Evolutionary conservation across 2,888 invertebrate species (phyloP), one percentile per base, ranked within the genome.

Genomic region (Deladenus siricidicola): DNA sequence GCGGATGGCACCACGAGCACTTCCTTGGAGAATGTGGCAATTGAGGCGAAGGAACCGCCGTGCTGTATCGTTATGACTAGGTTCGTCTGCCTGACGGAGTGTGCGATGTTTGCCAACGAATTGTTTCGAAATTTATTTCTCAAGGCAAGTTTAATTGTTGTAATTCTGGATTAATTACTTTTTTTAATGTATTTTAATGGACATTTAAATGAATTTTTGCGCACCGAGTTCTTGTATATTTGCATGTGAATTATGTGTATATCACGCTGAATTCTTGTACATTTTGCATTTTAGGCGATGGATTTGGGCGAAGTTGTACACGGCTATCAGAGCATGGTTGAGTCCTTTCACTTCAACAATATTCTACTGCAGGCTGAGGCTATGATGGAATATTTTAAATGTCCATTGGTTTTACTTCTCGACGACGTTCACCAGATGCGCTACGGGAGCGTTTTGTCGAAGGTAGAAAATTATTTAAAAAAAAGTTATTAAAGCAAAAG

Each of bases 401-500:
- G 60, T 21, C 74, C 74, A 1, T 51, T 75, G 24, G 71, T 73
- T 52, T 50, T 78, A 3, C 69, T 78, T 44, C 63, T 78, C n/a
- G 78, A 78, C 61, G 78, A 77, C 43, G 64, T 70, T 6, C 70
- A 78, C 62, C 56, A 70, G 49, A 56, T 75, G n/a, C 70, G 70
- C 53, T 69, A 60, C 60, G 76, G 76, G 4, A 65, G 70, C 48
- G 64, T 69, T 21, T 60, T 76, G 70, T 44, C 56, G 60, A 17
- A 52, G 67, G 42, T 67, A 64, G 24, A 53, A 61, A 57, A 48
- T 42, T 48, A 19, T 45, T 3, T 49, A 44, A 14, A 48, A 45
- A 49, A 39, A 49, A 21, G 34, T 56, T 34, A 34, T 34, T 34
- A 14, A 34, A 10, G 14, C 14, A 10, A 34, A 10, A 34, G 8